These are phyloP conservation scores for Tethea ocularis DNA, from an alignment of 2,888 invertebrate species.

Conservation along the genomic window DNA sequence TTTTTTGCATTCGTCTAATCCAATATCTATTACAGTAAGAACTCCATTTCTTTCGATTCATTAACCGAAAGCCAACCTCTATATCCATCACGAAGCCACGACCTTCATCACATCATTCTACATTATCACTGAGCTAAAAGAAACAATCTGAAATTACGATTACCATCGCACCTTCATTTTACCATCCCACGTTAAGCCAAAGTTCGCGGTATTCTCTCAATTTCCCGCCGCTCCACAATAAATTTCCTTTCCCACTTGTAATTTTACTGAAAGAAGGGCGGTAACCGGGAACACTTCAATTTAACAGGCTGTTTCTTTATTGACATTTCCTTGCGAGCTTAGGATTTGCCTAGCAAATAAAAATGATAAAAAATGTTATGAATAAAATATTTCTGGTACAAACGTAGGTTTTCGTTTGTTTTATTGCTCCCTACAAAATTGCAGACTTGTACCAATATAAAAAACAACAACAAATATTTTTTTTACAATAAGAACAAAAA, in stretches of 20 bases:
- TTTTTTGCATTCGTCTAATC: too few species aligned
- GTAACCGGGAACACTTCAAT: conserved; percentile 11
- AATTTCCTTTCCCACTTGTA: conserved; percentile 26
- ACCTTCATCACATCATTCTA: too few species aligned
- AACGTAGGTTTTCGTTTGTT: not conserved
- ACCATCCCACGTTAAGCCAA: conserved; percentile 17
- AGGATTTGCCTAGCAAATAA: conserved; percentile 6
- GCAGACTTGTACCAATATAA: too few species aligned
- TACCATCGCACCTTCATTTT: conserved; percentile 33
- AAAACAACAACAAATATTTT: too few species aligned
- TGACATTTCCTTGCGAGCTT: conserved; percentile 4
- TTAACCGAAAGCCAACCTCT: too few species aligned
- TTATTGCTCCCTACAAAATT: too few species aligned
- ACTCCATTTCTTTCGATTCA: too few species aligned
- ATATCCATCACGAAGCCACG: too few species aligned
- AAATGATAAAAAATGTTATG: not conserved
- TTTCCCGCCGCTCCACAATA: conserved; percentile 23
- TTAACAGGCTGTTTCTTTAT: conserved; percentile 13
- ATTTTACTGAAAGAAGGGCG: conserved; percentile 19
- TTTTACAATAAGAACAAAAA: too few species aligned
- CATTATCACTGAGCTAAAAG: too few species aligned
- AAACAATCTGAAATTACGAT: too few species aligned
- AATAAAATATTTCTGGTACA: conserved; percentile 3
- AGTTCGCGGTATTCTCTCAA: conserved; percentile 25
- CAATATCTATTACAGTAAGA: too few species aligned